Evolutionary conservation across 2,888 invertebrate species (phyloP), one percentile per base, ranked within the genome.

Genomic region (Lottia scabra): DNA sequence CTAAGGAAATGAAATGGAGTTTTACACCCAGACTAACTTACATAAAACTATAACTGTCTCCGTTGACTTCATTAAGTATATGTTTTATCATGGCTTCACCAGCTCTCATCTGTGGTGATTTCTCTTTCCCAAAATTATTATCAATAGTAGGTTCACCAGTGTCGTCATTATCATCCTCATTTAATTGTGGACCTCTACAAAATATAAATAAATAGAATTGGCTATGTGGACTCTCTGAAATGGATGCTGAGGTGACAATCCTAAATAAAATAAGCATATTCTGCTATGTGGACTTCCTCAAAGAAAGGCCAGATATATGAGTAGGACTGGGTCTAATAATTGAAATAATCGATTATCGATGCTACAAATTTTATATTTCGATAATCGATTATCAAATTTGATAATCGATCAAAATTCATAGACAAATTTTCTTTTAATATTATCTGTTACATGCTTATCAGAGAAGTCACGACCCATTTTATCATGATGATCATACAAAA

Each of bases 31-130:
- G 38, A 38, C 38, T 16, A 12, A 63, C 68, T 73, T 80, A 89
- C 90, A 82, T 84, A 77, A 90, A 90, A 26, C 88, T 87, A 75
- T 89, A 90, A 63, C 86, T 85, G 68, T 84, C 87, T 19, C 90
- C 90, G 26, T 89, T 84, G 13, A 87, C 85, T 71, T 87, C 81
- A 48, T 85, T 81, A 30, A 90, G 75, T 16, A 90, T 87, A 69
- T 86, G 82, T 72, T 81, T 83, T 10, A 89, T 74, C 73, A 88
- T 77, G 27, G 83, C 81, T 68, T 87, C 87, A 5, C 87, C 88
- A 8, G 85, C 81, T 62, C 79, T 71, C 80, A 89, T 89, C 71
- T 87, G 87, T 12, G 83, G 72, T 1, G 87, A 86, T 73, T 88
- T 87, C 26, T 80, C 81, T 75, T 89, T 89, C 16, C 67, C 71